Evolutionary conservation across 1,140 invertebrate species (phyloP).

Genomic region (Pectinophora gossypiella): DNA sequence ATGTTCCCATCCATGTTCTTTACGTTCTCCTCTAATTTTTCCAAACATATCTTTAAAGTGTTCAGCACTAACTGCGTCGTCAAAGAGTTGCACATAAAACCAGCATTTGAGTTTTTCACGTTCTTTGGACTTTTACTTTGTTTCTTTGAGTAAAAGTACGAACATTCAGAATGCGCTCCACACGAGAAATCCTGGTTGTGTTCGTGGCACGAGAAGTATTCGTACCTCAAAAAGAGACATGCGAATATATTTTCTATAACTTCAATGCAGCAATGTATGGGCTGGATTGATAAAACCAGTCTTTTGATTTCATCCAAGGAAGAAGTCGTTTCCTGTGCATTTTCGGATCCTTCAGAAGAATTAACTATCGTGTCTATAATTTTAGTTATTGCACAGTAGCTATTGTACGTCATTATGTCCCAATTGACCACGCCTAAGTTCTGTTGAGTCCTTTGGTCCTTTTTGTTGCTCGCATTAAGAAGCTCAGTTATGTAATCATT

Average conservation of each 20-base stretch:
- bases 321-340: slow-evolving; percentile 38
- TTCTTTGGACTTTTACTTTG: slow-evolving; percentile 43
- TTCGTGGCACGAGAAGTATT: slow-evolving; percentile 67
- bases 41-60: slow-evolving; percentile 63
- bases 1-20: slow-evolving; percentile 31
- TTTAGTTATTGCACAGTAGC: slow-evolving; percentile 67
- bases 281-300: slow-evolving; percentile 58
- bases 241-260: slow-evolving; percentile 70
- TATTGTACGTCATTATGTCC: slow-evolving; percentile 68
- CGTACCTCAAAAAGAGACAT: slow-evolving; percentile 67
- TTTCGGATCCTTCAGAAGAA: slow-evolving; percentile 44
- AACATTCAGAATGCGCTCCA: slow-evolving; percentile 68
- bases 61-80: slow-evolving; percentile 63
- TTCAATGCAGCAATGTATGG: slow-evolving; percentile 61
- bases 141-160: slow-evolving; percentile 70
- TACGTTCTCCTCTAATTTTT: slow-evolving; percentile 43
- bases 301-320: slow-evolving; percentile 66
- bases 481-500: slow-evolving; percentile 63
- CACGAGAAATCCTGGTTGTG: slow-evolving; percentile 53
- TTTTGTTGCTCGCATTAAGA: slow-evolving; percentile 40
- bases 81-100: slow-evolving; percentile 65
- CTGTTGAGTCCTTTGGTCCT: slow-evolving; percentile 21
- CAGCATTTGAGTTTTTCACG: slow-evolving; percentile 35
- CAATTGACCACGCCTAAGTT: slow-evolving; percentile 39
- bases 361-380: slow-evolving; percentile 66